These are phyloP conservation scores for Nycticebus coucang DNA, from an alignment of 2,113 vertebrate species.

Conservation along the genomic window DNA sequence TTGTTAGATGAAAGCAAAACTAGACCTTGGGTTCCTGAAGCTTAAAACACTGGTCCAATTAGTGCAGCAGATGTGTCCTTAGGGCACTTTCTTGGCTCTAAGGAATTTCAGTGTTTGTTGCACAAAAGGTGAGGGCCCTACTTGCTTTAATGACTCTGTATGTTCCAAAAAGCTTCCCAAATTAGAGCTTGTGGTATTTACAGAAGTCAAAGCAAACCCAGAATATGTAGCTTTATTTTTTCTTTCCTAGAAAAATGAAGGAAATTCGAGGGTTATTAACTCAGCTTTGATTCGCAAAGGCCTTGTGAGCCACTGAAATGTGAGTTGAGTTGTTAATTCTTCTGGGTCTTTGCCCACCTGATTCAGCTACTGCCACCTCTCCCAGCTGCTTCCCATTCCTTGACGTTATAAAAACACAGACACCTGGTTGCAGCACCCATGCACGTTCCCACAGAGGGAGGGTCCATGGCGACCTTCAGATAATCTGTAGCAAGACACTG, in stretches of 20 bases:
- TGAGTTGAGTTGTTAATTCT: not conserved
- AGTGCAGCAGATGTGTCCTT: not conserved
- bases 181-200: not conserved
- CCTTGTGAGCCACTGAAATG: not conserved
- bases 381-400: accelerated
- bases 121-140: not conserved
- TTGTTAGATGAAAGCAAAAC: not conserved
- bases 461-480: not conserved
- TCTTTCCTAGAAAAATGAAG: not conserved
- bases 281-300: not conserved
- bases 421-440: not conserved
- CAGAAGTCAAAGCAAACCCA: not conserved
- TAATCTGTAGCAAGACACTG: not conserved
- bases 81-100: not conserved
- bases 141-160: not conserved
- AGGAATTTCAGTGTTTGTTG: not conserved
- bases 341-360: accelerated
- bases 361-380: accelerated
- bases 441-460: not conserved
- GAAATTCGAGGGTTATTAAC: not conserved
- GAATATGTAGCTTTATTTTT: not conserved
- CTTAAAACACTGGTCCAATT: not conserved
- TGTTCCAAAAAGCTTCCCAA: not conserved
- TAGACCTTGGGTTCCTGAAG: not conserved
- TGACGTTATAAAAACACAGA: not conserved